phyloP scores from a whole-genome alignment of 2,888 invertebrate species.

The Trimorus sp. region DNA sequence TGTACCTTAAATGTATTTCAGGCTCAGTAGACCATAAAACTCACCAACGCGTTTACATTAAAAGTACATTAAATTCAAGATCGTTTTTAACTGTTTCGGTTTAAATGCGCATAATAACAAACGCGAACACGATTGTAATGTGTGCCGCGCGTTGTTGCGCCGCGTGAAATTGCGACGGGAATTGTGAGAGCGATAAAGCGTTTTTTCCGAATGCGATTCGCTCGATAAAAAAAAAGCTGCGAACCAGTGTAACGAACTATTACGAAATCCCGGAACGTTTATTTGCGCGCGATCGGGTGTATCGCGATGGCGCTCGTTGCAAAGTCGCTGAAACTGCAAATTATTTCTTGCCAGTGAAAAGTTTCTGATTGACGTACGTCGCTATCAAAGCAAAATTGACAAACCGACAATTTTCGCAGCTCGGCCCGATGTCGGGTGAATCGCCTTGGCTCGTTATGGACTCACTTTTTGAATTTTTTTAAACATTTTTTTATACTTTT shows the following conservation, averaged over 20 bases:
- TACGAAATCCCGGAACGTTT: too few species aligned
- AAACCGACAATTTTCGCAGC: slow-evolving; percentile 23
- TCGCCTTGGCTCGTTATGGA: slow-evolving; percentile 34
- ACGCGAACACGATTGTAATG: background rate
- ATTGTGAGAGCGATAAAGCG: slow-evolving; percentile 11
- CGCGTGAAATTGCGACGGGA: slow-evolving; percentile 7
- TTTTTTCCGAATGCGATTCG: background rate
- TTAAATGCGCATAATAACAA: background rate
- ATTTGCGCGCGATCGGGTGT: too few species aligned
- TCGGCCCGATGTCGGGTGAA: slow-evolving; percentile 22
- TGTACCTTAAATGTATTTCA: too few species aligned
- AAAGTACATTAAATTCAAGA: background rate
- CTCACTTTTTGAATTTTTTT: too few species aligned
- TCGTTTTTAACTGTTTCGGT: too few species aligned
- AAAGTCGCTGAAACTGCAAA: slow-evolving; percentile 16
- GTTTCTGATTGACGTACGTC: slow-evolving; percentile 17
- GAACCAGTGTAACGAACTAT: too few species aligned
- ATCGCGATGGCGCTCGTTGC: too few species aligned
- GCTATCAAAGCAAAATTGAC: slow-evolving; percentile 28
- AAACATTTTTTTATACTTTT: too few species aligned
- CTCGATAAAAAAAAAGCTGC: too few species aligned
- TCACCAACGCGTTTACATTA: background rate
- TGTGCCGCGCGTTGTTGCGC: slow-evolving; percentile 3
- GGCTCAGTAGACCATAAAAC: too few species aligned
- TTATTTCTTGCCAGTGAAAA: slow-evolving; percentile 12